Conservation (phyloP, 30 jellyfish, hydroid and myxozoan species). For the Pelagia noctiluca region DNA sequence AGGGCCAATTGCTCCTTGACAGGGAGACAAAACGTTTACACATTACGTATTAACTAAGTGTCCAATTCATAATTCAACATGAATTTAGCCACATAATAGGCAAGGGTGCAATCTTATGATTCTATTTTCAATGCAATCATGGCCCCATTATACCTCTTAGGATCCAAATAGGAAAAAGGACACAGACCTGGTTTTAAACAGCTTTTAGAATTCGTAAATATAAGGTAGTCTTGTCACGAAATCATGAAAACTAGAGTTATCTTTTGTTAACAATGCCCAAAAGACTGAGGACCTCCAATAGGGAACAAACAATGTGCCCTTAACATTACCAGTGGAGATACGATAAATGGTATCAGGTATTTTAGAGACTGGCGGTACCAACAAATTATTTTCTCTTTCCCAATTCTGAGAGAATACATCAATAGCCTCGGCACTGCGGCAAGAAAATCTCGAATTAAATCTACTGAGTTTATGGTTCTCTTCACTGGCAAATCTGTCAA, state of each 20-base stretch:
- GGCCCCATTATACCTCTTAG: background rate
- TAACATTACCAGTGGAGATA: background rate
- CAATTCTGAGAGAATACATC: constrained; percentile 37
- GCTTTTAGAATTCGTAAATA: too few species aligned
- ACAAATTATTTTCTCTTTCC: constrained; percentile 12
- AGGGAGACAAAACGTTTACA: too few species aligned
- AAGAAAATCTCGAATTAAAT: constrained; percentile 4
- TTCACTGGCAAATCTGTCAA: constrained; percentile 17
- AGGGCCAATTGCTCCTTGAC: too few species aligned
- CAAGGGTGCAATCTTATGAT: too few species aligned
- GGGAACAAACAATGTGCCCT: constrained; percentile 27
- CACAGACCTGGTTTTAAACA: too few species aligned
- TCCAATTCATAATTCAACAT: too few species aligned
- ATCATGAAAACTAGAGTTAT: background rate
- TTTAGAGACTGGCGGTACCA: constrained; percentile 18
- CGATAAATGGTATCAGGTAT: constrained; percentile 8
- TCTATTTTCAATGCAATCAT: background rate
- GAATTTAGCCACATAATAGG: too few species aligned
- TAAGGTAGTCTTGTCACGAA: too few species aligned
- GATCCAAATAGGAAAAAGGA: background rate
- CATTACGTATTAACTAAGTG: too few species aligned
- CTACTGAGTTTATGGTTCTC: constrained; percentile 15
- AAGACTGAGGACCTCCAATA: constrained; percentile 25
- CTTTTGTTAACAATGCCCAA: constrained; percentile 9
- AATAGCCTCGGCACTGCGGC: constrained; percentile 23